These are phyloP conservation scores for Rhineura floridana DNA, from an alignment of 2,113 vertebrate genomes.

Conservation along the genomic window DNA sequence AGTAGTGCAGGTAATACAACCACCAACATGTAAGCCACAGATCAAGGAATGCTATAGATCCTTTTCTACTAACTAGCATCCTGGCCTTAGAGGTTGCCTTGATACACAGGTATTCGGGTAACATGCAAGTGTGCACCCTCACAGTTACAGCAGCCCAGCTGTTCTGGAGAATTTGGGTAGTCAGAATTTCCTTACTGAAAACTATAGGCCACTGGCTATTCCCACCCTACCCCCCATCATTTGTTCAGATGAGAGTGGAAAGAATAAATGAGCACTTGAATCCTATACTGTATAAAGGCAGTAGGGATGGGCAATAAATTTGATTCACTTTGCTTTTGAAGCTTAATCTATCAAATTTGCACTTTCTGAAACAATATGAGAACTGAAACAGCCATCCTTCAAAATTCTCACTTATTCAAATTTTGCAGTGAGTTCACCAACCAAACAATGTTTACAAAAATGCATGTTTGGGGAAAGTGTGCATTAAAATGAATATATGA, in stretches of 20 bases:
- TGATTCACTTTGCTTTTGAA: no score
- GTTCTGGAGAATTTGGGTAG: background rate
- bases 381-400: no score
- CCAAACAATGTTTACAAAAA: no score
- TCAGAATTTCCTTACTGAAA: background rate
- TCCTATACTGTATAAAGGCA: background rate
- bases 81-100: background rate
- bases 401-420: no score
- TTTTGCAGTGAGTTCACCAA: no score
- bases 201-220: background rate
- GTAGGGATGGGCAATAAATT: no score
- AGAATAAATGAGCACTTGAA: background rate
- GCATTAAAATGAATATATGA: no score
- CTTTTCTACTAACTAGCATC: background rate
- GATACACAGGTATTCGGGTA: background rate
- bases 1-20: background rate
- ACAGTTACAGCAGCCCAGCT: background rate
- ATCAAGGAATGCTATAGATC: background rate
- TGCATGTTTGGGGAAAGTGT: no score
- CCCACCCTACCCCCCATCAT: background rate
- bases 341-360: no score
- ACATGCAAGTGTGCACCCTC: background rate
- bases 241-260: background rate
- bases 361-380: no score
- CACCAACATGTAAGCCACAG: background rate